Evolutionary conservation across 2,113 vertebrate species (phyloP), one percentile per base, ranked within the genome.

Genomic region (Jaculus jaculus): DNA sequence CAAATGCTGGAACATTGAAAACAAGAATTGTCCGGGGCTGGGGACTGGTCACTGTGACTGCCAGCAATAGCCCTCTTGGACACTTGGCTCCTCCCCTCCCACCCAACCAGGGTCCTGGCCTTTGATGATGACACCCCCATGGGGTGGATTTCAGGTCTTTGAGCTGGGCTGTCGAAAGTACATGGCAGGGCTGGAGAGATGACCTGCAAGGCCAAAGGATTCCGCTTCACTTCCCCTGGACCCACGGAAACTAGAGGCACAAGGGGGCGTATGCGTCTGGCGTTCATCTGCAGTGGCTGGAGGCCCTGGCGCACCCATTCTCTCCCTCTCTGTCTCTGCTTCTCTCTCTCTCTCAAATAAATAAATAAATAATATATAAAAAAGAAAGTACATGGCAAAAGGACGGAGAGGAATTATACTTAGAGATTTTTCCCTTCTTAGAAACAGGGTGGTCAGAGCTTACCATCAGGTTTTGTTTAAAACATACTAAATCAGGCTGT

Each of bases 11-110:
- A 24, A 5, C 63, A 47, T 11, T 2, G 18, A 13, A 17, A 20
- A 12, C 37, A 47, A 3, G 61, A 32, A 20, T 17, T 28, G 61
- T 23, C 4, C 7, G 23, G 28, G 32, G 0, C 8, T 0, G 7
- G 16, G 6, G 69, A 6, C 20, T 9, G 42, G 15, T 5, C 63
- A 16, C 0, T 4, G 24, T 2, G 3, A 0, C 16, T 7, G 24
- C 23, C 13, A 2, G 51, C 58, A n/a, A 23, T 17, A 26, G 34
- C 68, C 26, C n/a, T 5, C 8, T 0, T 65, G 26, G 34, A 30
- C 51, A 54, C 20, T 24, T 30, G n/a, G 37, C 20, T 10, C 37
- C 30, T 15, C 1, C 24, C n/a, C 72, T 61, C 63, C 54, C 18
- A 26, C 63, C 0, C 78, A 66, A 72, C 0, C 12, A 9, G 66